These are phyloP conservation scores for Tetraneura akinire DNA, from an alignment of 1,140 invertebrate species.

Conservation along the genomic window DNA sequence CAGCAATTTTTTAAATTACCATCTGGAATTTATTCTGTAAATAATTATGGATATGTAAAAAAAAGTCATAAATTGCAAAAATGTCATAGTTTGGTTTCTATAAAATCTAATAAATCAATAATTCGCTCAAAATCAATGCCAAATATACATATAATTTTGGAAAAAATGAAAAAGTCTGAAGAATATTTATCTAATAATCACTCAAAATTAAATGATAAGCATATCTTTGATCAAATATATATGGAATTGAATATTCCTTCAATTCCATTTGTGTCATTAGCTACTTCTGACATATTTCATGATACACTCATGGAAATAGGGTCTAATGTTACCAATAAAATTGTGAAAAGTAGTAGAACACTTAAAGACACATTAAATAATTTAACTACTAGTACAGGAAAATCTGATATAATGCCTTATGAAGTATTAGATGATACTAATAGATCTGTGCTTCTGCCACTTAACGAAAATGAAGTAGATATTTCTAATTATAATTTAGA, in stretches of 20 bases:
- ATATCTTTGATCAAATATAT: constrained; percentile 23
- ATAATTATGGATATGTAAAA: constrained; percentile 33
- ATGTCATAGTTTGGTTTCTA: constrained; percentile 33
- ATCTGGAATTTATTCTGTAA: constrained; percentile 39
- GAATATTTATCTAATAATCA: not conserved
- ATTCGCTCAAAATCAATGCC: constrained; percentile 11
- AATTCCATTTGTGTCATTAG: constrained; percentile 54
- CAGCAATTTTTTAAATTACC: constrained; percentile 41
- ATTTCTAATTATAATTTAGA: constrained; percentile 35
- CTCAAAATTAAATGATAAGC: constrained; percentile 24
- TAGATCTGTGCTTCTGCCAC: not conserved
- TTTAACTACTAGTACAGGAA: constrained; percentile 8
- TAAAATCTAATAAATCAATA: constrained; percentile 52
- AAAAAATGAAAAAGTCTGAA: constrained; percentile 44
- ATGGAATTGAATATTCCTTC: constrained; percentile 33
- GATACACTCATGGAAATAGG: constrained; percentile 62
- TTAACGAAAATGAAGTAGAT: constrained; percentile 35
- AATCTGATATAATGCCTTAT: constrained; percentile 35
- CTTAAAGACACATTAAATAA: constrained; percentile 56
- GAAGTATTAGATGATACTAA: constrained; percentile 13
- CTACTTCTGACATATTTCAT: constrained; percentile 55
- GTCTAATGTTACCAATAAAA: constrained; percentile 61
- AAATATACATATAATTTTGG: constrained; percentile 18
- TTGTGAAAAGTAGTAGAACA: constrained; percentile 61
- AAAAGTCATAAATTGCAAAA: not conserved